phyloP scores from a whole-genome alignment of 2,113 vertebrate species.

The Anhinga rufa region DNA sequence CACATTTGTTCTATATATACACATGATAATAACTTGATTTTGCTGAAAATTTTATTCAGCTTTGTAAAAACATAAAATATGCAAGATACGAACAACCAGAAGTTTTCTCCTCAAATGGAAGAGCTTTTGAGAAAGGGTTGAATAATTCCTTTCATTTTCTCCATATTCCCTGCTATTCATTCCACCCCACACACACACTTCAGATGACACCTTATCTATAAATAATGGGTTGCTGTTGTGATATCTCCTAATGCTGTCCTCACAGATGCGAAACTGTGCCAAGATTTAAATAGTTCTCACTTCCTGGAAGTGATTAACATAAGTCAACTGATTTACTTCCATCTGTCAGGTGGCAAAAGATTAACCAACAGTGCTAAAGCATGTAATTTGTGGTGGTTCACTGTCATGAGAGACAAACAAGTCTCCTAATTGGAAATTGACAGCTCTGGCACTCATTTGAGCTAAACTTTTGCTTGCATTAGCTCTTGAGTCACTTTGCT shows the following conservation, averaged over 20 bases:
- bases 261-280: slow-evolving; percentile 23
- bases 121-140: neutral
- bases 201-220: neutral
- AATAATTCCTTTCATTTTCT: neutral
- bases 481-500: slow-evolving; percentile 34
- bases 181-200: neutral
- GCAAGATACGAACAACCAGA: neutral
- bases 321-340: slow-evolving; percentile 51
- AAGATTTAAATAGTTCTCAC: slow-evolving; percentile 51
- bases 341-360: slow-evolving; percentile 67
- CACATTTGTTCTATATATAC: neutral
- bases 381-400: slow-evolving; percentile 52
- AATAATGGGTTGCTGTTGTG: slow-evolving; percentile 27
- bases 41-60: neutral
- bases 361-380: slow-evolving; percentile 60
- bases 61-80: neutral
- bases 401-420: slow-evolving; percentile 60
- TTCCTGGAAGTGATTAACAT: slow-evolving; percentile 47
- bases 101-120: neutral
- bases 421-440: slow-evolving; percentile 66
- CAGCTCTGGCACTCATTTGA: slow-evolving; percentile 53
- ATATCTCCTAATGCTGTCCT: neutral
- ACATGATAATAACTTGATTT: neutral
- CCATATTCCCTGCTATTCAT: neutral
- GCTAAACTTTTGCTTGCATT: slow-evolving; percentile 41